These are phyloP conservation scores for Chaenocephalus aceratus DNA, from an alignment of 2,113 vertebrate genomes.

Conservation along the genomic window DNA sequence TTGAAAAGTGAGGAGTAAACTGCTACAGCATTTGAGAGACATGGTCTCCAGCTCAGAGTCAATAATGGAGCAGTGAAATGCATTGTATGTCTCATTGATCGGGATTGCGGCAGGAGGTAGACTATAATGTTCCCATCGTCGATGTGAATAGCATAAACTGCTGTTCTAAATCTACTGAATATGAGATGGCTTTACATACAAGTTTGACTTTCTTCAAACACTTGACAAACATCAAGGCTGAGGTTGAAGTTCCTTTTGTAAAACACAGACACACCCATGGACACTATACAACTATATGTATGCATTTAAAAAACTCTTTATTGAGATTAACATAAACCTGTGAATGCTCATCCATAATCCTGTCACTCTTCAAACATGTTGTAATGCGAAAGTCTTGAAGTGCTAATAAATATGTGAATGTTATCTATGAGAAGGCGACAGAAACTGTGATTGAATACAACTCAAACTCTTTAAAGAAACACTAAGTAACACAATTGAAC, in stretches of 20 bases:
- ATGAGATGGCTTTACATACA: background rate
- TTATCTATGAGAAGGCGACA: background rate
- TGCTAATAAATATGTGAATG: conserved; percentile 1
- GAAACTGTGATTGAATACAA: background rate
- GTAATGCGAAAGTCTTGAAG: conserved; percentile 8
- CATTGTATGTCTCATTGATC: conserved; percentile 47
- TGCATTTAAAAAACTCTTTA: conserved; percentile 1
- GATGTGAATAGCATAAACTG: background rate
- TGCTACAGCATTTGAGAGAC: background rate
- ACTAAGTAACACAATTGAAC: background rate
- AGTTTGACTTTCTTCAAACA: background rate
- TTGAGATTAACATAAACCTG: conserved; percentile 38
- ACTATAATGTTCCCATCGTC: conserved; percentile 21
- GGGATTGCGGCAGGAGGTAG: conserved; percentile 17
- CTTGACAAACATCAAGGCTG: background rate
- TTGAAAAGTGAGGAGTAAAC: background rate
- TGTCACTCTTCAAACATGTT: conserved; percentile 11
- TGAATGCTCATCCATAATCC: conserved; percentile 24
- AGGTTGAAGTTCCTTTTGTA: conserved; percentile 11
- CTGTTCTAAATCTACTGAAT: conserved; percentile 5
- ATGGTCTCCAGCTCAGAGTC: conserved; percentile 4
- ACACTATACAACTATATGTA: conserved; percentile 1
- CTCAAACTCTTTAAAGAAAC: background rate
- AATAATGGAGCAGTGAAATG: conserved; percentile 24
- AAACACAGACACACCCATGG: background rate